Evolutionary conservation across 2,888 invertebrate species (phyloP).

Genomic region (Taphrorychus bicolor): DNA sequence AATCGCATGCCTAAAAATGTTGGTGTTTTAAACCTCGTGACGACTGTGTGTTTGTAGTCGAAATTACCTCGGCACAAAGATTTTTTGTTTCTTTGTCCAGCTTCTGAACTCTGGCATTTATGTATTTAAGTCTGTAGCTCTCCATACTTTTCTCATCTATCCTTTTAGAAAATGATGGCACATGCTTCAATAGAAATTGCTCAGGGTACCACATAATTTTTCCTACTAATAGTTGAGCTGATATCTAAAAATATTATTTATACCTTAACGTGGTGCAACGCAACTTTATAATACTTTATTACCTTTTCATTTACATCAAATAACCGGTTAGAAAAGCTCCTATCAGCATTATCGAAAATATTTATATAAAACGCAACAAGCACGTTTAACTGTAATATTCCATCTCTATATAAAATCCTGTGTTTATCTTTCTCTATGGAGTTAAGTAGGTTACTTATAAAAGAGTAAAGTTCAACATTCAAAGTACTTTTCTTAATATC

Average conservation of each 20-base stretch:
- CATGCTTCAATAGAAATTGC: slow-evolving; percentile 74
- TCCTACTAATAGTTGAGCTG: slow-evolving; percentile 80
- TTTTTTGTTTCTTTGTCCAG: slow-evolving; percentile 69
- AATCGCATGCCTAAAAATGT: slow-evolving; percentile 62
- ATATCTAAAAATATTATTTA: slow-evolving; percentile 63
- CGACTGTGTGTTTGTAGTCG: neutral
- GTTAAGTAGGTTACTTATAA: slow-evolving; percentile 67
- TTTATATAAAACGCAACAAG: slow-evolving; percentile 72
- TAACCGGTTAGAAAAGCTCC: slow-evolving; percentile 75
- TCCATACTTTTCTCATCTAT: slow-evolving; percentile 61
- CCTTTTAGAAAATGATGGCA: slow-evolving; percentile 65
- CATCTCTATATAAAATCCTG: slow-evolving; percentile 63
- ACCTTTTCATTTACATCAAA: slow-evolving; percentile 82
- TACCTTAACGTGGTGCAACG: too few species aligned
- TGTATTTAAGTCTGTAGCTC: slow-evolving; percentile 63
- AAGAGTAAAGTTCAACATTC: slow-evolving; percentile 69
- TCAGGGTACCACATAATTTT: slow-evolving; percentile 87
- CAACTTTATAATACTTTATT: slow-evolving; percentile 18
- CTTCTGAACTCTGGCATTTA: slow-evolving; percentile 66
- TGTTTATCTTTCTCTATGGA: slow-evolving; percentile 72
- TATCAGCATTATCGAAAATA: slow-evolving; percentile 80
- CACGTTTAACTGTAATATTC: slow-evolving; percentile 71
- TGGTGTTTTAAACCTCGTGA: neutral
- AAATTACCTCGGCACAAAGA: slow-evolving; percentile 59
- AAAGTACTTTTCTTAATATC: slow-evolving; percentile 55